Conservation (phyloP, 35 echinoderm and acorn worm genomes). For the Anneissia japonica region DNA sequence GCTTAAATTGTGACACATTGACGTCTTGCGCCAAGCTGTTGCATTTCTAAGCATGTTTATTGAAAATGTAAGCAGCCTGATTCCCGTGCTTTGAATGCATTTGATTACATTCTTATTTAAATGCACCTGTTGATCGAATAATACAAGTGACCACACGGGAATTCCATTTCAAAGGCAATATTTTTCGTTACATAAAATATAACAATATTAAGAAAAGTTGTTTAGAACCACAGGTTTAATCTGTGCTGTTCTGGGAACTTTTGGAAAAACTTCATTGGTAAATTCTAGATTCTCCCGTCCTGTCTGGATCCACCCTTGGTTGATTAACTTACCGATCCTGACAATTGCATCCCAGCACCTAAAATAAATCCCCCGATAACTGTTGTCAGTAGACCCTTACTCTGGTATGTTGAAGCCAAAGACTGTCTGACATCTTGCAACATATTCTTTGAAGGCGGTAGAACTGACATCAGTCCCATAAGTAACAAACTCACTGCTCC, state of each 20-base stretch:
- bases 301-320: too few relatives aligned
- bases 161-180: too few relatives aligned
- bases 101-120: too few relatives aligned
- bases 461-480: slow-evolving; percentile 27
- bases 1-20: too few relatives aligned
- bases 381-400: slow-evolving; percentile 34
- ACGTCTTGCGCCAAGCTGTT: too few relatives aligned
- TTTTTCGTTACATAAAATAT: background rate
- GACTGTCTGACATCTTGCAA: slow-evolving; percentile 16
- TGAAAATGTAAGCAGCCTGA: too few relatives aligned
- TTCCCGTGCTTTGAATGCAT: too few relatives aligned
- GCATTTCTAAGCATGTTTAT: too few relatives aligned
- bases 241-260: background rate
- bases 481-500: slow-evolving; percentile 22
- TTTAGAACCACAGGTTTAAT: background rate
- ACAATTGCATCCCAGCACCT: slow-evolving; percentile 51
- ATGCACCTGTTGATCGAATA: too few relatives aligned
- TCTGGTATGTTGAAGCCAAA: slow-evolving; percentile 21
- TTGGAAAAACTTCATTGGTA: background rate
- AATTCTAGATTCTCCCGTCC: background rate
- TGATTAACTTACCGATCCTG: slow-evolving; percentile 42
- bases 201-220: background rate
- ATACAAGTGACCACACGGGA: too few relatives aligned
- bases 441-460: slow-evolving; percentile 26
- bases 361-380: slow-evolving; percentile 36